A percentile compares a stretch with the other conserved stretches of the same genome.
phyloP scores from a whole-genome alignment of 2,113 vertebrate species.

The Corythornis vintsioides region DNA sequence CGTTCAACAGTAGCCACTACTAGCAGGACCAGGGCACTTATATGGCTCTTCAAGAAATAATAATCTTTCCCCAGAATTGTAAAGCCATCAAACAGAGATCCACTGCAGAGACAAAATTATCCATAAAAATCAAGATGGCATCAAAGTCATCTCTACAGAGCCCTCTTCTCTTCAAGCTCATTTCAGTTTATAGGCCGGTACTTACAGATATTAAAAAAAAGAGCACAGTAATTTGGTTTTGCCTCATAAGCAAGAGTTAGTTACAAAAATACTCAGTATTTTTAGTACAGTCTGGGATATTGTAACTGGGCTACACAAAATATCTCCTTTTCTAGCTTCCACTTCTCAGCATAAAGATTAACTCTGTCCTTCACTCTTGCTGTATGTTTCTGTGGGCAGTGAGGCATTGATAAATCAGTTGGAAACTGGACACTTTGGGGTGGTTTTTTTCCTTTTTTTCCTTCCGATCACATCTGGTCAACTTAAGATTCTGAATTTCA shows the following conservation, averaged over 20 bases:
- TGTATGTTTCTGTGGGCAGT: neutral
- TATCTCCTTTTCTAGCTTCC: neutral
- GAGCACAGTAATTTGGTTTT: neutral
- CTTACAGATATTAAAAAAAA: neutral
- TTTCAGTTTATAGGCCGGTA: neutral
- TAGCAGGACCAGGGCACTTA: neutral
- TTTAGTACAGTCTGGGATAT: slow-evolving; percentile 13
- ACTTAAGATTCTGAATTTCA: slow-evolving; percentile 10
- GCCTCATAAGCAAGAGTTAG: slow-evolving; percentile 40
- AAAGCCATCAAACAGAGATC: neutral
- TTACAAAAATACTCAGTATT: slow-evolving; percentile 39
- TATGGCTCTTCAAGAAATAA: neutral
- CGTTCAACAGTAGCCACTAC: neutral
- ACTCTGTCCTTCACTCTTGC: neutral
- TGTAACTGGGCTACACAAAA: neutral
- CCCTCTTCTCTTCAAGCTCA: neutral
- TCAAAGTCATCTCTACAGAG: neutral
- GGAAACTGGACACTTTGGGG: neutral
- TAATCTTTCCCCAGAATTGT: neutral
- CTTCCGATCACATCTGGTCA: neutral
- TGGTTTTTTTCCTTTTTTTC: neutral
- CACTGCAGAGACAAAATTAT: neutral
- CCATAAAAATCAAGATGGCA: neutral
- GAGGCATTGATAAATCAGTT: neutral
- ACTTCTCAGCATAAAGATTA: neutral